Evolutionary conservation across 2,797 vertebrate genomes (phyloP), one percentile per base, ranked within the genome.

Genomic region (Darevskia nairensis): DNA sequence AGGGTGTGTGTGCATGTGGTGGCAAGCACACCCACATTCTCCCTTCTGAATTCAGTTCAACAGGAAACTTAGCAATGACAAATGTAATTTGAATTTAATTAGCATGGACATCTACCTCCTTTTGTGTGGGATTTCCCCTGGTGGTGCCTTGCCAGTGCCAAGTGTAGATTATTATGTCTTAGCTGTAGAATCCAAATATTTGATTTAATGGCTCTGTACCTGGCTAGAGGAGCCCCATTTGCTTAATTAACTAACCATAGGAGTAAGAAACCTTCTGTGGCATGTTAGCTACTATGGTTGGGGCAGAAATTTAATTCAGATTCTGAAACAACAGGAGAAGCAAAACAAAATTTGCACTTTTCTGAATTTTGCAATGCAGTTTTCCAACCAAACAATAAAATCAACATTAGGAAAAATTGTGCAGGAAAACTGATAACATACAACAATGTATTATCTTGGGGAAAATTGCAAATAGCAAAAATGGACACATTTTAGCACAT

Each of bases 11-110:
- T 59, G n/a, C 17, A 59, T n/a, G 15, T 79, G 76, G 61, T 64
- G 61, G 17, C 21, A 64, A 23, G 7, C 5, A 64, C 17, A 64
- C 17, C 61, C 61, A 64, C 6, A 23, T 64, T 64, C 61, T 19
- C 61, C 21, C 61, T 23, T 64, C 19, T 64, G 61, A 64, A 64
- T 19, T 64, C n/a, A 39, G 32, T 74, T 39, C 32, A 35, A 74
- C 71, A 35, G 71, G 71, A 32, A 39, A 74, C 25, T 46, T 84
- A 59, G 50, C 39, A 75, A 64, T 46, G 69, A 64, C 79, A 75
- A 75, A 19, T 75, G 79, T 82, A 44, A 66, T 75, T 75, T 64
- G 79, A 87, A 75, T 82, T 66, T 81, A 87, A 81, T 75, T 81
- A 71, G 39, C 46, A 74, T 15, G 27, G 46, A 23, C 55, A 32